Conservation (phyloP, 2,797 vertebrate genomes). For the Chaetophractus vellerosus region DNA sequence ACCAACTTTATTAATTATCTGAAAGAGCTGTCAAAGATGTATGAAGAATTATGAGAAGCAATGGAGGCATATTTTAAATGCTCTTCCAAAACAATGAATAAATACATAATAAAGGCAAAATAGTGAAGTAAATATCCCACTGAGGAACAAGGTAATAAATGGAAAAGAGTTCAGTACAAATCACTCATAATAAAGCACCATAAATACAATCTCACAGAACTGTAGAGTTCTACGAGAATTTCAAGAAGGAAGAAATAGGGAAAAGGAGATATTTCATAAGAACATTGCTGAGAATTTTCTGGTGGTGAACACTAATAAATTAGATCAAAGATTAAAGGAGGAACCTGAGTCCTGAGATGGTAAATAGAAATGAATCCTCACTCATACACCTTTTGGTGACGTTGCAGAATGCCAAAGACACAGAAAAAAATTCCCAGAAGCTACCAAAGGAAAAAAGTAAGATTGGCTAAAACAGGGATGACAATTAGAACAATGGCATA, state of each 20-base stretch:
- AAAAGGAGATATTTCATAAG: background rate
- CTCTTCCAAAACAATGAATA: background rate
- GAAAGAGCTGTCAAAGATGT: background rate
- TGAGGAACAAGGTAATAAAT: background rate
- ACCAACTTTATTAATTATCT: conserved; percentile 39
- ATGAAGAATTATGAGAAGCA: background rate
- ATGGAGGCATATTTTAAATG: background rate
- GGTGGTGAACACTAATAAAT: background rate
- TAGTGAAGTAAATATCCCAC: background rate
- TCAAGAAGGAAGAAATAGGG: background rate
- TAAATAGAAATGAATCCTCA: background rate
- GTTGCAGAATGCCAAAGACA: background rate
- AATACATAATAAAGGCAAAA: background rate
- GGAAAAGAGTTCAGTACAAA: background rate
- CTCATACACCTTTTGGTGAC: background rate
- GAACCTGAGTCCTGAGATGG: background rate
- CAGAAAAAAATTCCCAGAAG: background rate
- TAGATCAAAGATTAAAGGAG: background rate
- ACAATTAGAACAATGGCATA: background rate
- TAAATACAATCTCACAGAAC: background rate
- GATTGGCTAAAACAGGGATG: background rate
- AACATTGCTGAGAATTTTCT: conserved; percentile 23
- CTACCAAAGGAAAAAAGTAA: background rate
- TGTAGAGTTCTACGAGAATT: background rate
- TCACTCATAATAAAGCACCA: background rate